Evolutionary conservation across 2,797 vertebrate species (phyloP).

Genomic region (Myiotriccus ornatus): DNA sequence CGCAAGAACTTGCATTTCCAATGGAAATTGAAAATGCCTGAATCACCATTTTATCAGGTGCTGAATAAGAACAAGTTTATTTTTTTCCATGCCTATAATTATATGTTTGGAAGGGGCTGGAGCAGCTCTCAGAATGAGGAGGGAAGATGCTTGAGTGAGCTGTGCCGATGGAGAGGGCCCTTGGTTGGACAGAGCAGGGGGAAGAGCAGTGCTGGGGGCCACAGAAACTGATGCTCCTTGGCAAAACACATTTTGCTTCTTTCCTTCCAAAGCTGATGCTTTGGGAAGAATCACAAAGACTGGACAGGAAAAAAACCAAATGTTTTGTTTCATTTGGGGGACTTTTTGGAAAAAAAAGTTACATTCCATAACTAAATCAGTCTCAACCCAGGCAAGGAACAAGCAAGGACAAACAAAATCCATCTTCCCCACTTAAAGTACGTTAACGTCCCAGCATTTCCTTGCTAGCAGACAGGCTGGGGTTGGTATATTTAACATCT

Average conservation of each 20-base stretch:
- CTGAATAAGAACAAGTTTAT: slow-evolving; percentile 40
- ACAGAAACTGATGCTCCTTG: background rate
- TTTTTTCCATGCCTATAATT: slow-evolving; percentile 44
- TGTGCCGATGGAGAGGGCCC: background rate
- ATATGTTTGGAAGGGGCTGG: background rate
- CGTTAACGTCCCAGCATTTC: background rate
- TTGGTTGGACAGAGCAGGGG: background rate
- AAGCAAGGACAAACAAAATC: background rate
- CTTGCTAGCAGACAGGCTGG: background rate
- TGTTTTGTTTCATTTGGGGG: background rate
- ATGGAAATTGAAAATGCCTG: slow-evolving; percentile 18
- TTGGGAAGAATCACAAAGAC: background rate
- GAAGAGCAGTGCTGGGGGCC: background rate
- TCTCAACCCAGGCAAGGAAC: background rate
- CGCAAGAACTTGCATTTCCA: slow-evolving; percentile 13
- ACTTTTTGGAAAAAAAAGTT: background rate
- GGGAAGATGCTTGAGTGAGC: background rate
- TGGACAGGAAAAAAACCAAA: background rate
- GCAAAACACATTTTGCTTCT: background rate
- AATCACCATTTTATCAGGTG: slow-evolving; percentile 59
- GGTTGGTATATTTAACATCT: background rate
- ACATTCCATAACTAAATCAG: background rate
- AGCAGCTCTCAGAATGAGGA: background rate
- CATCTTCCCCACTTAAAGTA: background rate
- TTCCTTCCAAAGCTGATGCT: background rate